Conservation (phyloP, 2,888 invertebrate genomes). For the Mermis nigrescens region DNA sequence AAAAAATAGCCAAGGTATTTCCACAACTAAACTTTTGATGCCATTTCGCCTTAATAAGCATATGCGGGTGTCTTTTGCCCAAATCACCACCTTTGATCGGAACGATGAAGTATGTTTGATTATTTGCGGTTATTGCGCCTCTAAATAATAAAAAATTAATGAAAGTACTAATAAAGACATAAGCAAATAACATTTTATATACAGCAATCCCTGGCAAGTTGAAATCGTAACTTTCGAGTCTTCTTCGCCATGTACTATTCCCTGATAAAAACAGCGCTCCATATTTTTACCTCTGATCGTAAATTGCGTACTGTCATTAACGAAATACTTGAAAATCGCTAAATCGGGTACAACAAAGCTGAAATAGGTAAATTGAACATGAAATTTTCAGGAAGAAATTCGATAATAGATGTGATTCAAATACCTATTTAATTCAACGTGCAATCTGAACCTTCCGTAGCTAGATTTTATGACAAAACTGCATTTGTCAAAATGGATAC, state of each 20-base stretch:
- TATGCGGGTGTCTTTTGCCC: slow-evolving; percentile 15
- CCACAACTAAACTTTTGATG: background rate
- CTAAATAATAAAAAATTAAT: slow-evolving; percentile 34
- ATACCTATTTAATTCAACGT: slow-evolving; percentile 5
- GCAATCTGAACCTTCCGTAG: slow-evolving; percentile 6
- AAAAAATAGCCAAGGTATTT: too few species aligned
- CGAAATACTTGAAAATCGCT: background rate
- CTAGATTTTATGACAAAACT: slow-evolving; percentile 8
- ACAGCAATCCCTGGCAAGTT: slow-evolving; percentile 83
- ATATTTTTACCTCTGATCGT: slow-evolving; percentile 45
- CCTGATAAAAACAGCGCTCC: slow-evolving; percentile 97
- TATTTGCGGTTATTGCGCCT: slow-evolving; percentile 87
- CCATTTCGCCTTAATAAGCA: background rate
- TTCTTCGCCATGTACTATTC: slow-evolving; percentile 84
- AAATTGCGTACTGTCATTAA: background rate
- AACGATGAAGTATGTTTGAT: slow-evolving; percentile 92
- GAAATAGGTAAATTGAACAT: too few species aligned
- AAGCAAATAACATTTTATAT: slow-evolving; percentile 14
- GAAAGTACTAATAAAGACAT: too few species aligned
- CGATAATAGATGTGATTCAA: too few species aligned
- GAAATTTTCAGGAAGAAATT: too few species aligned
- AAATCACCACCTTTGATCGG: slow-evolving; percentile 90
- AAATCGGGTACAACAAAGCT: background rate
- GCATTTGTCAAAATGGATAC: background rate
- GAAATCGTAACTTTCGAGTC: slow-evolving; percentile 89